Evolutionary conservation across 2,797 vertebrate species (phyloP), one percentile per base, ranked within the genome.

Genomic region (Vespertilio murinus): DNA sequence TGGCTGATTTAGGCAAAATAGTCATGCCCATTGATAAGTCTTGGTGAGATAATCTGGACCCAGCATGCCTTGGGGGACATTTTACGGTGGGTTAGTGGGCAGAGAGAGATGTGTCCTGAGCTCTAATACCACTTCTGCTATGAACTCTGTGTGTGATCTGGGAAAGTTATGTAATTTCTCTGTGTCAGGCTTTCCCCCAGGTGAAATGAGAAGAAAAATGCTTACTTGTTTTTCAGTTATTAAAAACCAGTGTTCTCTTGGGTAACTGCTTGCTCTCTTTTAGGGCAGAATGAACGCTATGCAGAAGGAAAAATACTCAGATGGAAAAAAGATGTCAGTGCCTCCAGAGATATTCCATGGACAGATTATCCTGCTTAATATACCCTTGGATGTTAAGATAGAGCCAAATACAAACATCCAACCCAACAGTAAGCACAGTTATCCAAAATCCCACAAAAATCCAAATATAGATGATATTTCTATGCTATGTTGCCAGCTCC

Each of bases 141-240:
- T 74, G 59, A 95, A 79, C 35, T 86, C 42, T 91, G 88, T 93
- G 40, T 92, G 71, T 84, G 64, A 94, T 70, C 69, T 91, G 56
- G 25, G 30, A 78, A 97, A 75, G 70, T 95, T 94, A 92, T 64
- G 80, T 82, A 92, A 94, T 84, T 91, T 86, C 67, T 91, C n/a
- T 2, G 54, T 90, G 47, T 84, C 80, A 92, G 42, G 45, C 94
- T 95, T 95, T 93, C 12, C 18, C n/a, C 13, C 5, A 74, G 33
- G 49, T 88, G 13, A 84, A 94, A 95, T 90, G 42, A 54, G 69
- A 91, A 75, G 67, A 91, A 94, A 96, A 89, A 83, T 94, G 49
- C 56, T 86, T 94, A 85, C 33, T 49, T 3, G 67, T 84, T 94
- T 93, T 88, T 74, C 59, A 80, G 47, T 91, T 96, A 89, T 93